Conservation (phyloP, 92 coral and sea anemone species). For the Ricordea florida region DNA sequence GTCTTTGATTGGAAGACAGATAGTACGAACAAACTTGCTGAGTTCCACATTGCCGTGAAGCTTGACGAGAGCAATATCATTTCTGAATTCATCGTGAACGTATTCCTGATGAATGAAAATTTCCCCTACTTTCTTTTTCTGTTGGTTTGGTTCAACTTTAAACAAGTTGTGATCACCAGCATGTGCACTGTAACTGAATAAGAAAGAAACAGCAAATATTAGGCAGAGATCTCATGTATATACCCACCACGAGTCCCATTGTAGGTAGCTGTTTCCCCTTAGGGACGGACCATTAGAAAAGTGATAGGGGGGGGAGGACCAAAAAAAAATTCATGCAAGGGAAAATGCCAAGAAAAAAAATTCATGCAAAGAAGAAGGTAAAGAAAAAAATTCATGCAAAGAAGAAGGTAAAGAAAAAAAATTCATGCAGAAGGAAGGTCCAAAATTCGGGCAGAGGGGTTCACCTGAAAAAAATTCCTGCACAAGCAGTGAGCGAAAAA, state of each 20-base stretch:
- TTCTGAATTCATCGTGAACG: not conserved
- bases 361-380: too few species aligned
- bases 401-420: too few species aligned
- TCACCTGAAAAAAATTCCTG: too few species aligned
- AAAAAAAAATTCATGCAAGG: too few species aligned
- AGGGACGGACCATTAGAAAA: too few species aligned
- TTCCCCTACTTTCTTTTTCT: not conserved
- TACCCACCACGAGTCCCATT: not conserved
- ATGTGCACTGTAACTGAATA: conserved; percentile 22
- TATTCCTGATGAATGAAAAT: conserved; percentile 55
- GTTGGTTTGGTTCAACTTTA: conserved; percentile 14
- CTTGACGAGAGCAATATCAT: conserved; percentile 73
- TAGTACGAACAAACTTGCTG: conserved; percentile 51
- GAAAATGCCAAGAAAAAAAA: too few species aligned
- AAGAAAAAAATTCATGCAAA: too few species aligned
- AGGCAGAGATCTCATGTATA: not conserved
- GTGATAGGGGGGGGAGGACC: too few species aligned
- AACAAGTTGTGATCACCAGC: conserved; percentile 50
- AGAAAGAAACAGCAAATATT: not conserved
- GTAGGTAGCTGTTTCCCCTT: not conserved
- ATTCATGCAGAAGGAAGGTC: too few species aligned
- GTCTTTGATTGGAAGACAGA: conserved; percentile 65
- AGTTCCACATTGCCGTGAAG: conserved; percentile 35
- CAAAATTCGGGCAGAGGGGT: too few species aligned
- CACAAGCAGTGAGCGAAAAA: too few species aligned